Percentiles rank a stretch among this genome's conserved stretches.
phyloP scores from a whole-genome alignment of 2,888 invertebrate genomes.

The Drosophila bunnanda region DNA sequence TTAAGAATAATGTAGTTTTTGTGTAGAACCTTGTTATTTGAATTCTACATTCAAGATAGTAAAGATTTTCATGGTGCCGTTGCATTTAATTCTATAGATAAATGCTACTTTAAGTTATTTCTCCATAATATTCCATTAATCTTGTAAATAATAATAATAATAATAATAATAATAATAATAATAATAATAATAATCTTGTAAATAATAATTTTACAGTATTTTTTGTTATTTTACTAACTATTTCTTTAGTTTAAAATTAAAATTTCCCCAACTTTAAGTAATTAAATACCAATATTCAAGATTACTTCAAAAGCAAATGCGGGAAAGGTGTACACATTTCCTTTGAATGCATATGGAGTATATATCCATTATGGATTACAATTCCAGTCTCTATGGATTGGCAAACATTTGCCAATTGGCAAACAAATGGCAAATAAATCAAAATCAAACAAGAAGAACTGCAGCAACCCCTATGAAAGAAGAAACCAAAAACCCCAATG shows the following conservation, averaged over 20 bases:
- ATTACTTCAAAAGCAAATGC: background rate
- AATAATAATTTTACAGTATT: background rate
- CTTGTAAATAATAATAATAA: too few species aligned
- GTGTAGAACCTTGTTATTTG: too few species aligned
- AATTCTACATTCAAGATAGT: background rate
- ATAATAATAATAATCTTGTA: too few species aligned
- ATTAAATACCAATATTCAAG: background rate
- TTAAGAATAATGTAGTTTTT: too few species aligned
- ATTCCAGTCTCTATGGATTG: slow-evolving; percentile 34
- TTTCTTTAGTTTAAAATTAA: background rate
- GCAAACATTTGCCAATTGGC: slow-evolving; percentile 58
- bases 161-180: too few species aligned
- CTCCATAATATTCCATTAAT: background rate
- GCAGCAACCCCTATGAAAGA: slow-evolving; percentile 32
- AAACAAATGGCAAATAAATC: slow-evolving; percentile 60
- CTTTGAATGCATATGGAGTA: background rate
- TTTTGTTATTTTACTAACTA: background rate
- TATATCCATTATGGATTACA: slow-evolving; percentile 35
- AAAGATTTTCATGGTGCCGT: background rate
- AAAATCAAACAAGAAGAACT: slow-evolving; percentile 40
- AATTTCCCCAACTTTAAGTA: background rate
- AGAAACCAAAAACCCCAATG: slow-evolving; percentile 39
- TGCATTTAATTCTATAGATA: too few species aligned
- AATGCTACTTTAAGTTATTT: background rate
- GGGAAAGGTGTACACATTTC: background rate